A percentile compares a stretch with the other conserved stretches of the same genome.
These are phyloP conservation scores for Prunella himalayana DNA, from an alignment of 2,113 vertebrate species.

Conservation along the genomic window DNA sequence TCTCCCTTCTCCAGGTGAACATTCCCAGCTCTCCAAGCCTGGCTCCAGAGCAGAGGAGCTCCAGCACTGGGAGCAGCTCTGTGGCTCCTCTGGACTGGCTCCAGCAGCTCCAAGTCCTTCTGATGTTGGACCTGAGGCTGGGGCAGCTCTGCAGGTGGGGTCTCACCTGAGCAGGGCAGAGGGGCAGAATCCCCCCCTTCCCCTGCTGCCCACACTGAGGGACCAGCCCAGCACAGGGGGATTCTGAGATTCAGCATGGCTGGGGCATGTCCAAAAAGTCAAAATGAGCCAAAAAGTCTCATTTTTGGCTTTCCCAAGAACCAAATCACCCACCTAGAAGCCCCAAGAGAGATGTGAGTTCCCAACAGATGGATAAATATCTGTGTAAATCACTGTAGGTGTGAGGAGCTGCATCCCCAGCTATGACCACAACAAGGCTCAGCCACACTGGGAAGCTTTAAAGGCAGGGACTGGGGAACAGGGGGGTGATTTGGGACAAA, in stretches of 20 bases:
- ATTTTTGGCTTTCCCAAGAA: background rate
- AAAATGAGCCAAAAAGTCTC: background rate
- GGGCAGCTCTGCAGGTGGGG: background rate
- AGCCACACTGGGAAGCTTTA: background rate
- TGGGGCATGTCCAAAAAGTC: background rate
- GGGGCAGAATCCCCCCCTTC: background rate
- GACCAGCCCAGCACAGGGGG: background rate
- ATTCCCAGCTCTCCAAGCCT: background rate
- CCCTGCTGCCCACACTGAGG: background rate
- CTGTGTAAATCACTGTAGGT: rapidly evolving
- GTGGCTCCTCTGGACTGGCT: background rate
- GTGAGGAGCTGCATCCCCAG: background rate
- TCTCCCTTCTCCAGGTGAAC: background rate
- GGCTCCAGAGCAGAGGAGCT: background rate
- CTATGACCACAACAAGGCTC: rapidly evolving
- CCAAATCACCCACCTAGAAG: background rate
- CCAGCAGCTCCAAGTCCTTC: background rate
- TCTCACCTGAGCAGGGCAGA: background rate
- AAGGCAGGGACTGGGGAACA: background rate
- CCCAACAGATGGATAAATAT: rapidly evolving
- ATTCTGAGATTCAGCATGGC: background rate
- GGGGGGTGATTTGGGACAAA: background rate
- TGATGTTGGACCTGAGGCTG: background rate
- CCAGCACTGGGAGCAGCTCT: background rate
- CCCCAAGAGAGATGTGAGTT: background rate